Percentiles rank a stretch among this genome's conserved stretches.
These are phyloP conservation scores for Diglossa cyanea DNA, from an alignment of 2,797 vertebrate species.

Conservation along the genomic window DNA sequence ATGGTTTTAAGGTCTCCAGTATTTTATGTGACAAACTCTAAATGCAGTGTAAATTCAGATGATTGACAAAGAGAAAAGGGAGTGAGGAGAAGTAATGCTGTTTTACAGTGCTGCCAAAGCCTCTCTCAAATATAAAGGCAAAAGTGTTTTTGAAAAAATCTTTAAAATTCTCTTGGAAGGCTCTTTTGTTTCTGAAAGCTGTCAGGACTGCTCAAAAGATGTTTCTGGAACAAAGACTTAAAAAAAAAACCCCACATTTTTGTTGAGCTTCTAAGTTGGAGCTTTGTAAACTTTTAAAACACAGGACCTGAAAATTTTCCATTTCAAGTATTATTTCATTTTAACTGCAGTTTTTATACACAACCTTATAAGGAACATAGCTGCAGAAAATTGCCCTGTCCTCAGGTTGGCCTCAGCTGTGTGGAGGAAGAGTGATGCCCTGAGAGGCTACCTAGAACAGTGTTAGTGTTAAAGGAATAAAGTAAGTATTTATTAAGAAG, in stretches of 20 bases:
- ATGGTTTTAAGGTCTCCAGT: constrained; percentile 10
- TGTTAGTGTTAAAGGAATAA: not conserved
- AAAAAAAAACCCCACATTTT: not conserved
- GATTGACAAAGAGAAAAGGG: constrained; percentile 49
- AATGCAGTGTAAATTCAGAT: constrained; percentile 50
- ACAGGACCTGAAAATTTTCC: not conserved
- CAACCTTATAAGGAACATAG: not conserved
- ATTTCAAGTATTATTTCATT: constrained; percentile 1
- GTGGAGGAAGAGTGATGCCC: not conserved
- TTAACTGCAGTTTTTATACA: not conserved
- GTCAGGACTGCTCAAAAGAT: constrained; percentile 45
- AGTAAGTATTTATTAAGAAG: not conserved
- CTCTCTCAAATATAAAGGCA: constrained; percentile 45
- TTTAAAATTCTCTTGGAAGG: constrained; percentile 46
- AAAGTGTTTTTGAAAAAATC: constrained; percentile 41
- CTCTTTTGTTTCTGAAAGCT: constrained; percentile 60
- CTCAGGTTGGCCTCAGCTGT: rapidly evolving
- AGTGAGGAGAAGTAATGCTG: not conserved
- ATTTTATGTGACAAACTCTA: constrained; percentile 37
- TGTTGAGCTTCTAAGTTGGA: not conserved
- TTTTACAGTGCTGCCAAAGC: constrained; percentile 50
- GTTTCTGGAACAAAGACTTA: constrained; percentile 24
- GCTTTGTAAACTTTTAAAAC: constrained; percentile 14
- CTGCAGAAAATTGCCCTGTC: not conserved
- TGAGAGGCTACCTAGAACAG: not conserved